Base-by-base conservation (phyloP, 2,113 vertebrate species). In the Syngnathus typhle region DNA sequence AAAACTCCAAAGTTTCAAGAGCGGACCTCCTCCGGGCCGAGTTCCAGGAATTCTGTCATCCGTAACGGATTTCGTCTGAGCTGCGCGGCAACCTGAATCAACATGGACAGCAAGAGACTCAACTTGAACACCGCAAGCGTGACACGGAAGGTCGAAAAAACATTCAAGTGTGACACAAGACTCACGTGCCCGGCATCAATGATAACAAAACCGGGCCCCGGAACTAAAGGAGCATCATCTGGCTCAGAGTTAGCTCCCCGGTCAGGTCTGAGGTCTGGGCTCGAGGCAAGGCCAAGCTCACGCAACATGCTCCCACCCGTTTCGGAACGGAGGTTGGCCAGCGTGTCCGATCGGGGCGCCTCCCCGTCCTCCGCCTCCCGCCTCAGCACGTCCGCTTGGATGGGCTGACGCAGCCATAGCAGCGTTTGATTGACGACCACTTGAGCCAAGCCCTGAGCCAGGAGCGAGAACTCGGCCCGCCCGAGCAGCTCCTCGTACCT, bases 11-110 rank as follows among this genome's bases (percentile, higher is more conserved):
- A 9, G 49, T 52, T 52, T 52, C 2, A 16, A 8, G n/a, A 47
- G 2, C 37, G 47, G 83, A 98, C 96, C 94, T 99, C 96, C 84
- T 98, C 96, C 51, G 93, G 88, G 80, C 92, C 92, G 74, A 99
- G 94, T 1, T 99, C 96, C 62, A 99, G 89, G 72, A 93, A 94
- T 61, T 98, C 96, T 38, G 93, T 89, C 67, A 96, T 88, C 59
- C 75, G 78, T 63, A 94, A 90, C 0, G 95, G 96, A 77, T 94
- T 93, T 71, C 90, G 91, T 63, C 91, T 88, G 82, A 95, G 93
- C 36, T 92, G 86, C 23, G 39, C 11, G 6, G 12, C 39, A 9
- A 21, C 60, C 60, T 62, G 41, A 13, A 41, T 80, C 89, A 44
- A 73, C 13, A 63, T 18, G 39, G 55, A n/a, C 12, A 21, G 1